These are phyloP conservation scores for Mechanitis mazaeus DNA, from an alignment of 2,888 invertebrate genomes.

Conservation along the genomic window DNA sequence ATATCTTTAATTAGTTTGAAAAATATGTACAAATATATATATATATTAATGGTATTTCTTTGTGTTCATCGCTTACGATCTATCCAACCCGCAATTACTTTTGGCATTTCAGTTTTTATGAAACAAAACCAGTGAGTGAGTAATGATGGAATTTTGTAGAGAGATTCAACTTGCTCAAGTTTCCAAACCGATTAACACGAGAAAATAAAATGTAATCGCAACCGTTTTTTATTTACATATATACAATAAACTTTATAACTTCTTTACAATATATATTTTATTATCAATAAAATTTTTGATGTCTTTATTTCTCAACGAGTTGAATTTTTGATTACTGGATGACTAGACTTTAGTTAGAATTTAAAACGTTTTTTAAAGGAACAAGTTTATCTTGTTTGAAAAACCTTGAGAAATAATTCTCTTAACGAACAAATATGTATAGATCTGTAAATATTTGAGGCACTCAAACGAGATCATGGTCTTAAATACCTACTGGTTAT, in stretches of 20 bases:
- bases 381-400: neutral
- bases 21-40: neutral
- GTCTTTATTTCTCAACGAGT: no score
- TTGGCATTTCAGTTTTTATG: slow-evolving; percentile 16
- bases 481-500: neutral
- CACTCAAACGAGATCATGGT: slow-evolving; percentile 1
- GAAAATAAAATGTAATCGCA: no score
- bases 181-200: no score
- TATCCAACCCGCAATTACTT: slow-evolving; percentile 10
- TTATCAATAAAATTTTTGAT: no score
- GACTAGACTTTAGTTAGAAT: neutral
- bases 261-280: no score
- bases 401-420: slow-evolving; percentile 3
- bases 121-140: slow-evolving; percentile 1
- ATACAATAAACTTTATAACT: no score
- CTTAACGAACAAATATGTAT: neutral
- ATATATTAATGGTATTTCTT: neutral
- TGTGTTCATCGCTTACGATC: neutral
- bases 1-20: no score
- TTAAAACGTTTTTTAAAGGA: neutral
- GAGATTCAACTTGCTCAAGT: no score
- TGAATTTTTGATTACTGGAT: neutral
- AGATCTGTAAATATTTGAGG: neutral
- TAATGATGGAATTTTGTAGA: neutral
- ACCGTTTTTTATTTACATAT: no score